A percentile compares a stretch with the other conserved stretches of the same genome.
Evolutionary conservation across 2,113 vertebrate genomes (phyloP).

Genomic region (Phaethornis superciliosus): DNA sequence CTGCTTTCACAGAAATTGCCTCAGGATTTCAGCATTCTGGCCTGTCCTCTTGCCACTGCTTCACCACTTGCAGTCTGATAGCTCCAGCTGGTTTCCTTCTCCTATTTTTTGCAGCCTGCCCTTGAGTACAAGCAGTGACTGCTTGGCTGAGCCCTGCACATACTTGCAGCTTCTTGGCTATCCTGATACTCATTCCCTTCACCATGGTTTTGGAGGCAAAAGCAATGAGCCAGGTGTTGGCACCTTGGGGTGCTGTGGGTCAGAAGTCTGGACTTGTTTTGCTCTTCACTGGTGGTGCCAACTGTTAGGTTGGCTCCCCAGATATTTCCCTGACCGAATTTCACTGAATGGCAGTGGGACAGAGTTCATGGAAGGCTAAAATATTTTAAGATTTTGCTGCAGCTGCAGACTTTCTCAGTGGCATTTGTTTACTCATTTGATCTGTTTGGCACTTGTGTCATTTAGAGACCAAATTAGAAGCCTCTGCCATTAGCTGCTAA

Average conservation of each 20-base stretch:
- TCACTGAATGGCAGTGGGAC: neutral
- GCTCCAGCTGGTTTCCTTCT: slow-evolving; percentile 20
- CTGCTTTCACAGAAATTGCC: slow-evolving; percentile 5
- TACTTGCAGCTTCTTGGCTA: neutral
- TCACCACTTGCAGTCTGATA: neutral
- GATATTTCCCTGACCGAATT: neutral
- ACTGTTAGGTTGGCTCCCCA: neutral
- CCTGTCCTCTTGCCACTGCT: slow-evolving; percentile 10
- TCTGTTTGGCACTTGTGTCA: neutral
- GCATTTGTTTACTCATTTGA: neutral
- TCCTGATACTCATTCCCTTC: neutral
- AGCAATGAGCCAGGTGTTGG: neutral
- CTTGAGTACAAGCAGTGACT: neutral
- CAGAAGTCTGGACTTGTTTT: neutral
- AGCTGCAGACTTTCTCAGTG: neutral
- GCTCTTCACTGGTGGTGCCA: neutral
- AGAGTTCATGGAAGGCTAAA: neutral
- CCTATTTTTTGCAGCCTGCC: neutral
- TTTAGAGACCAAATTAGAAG: neutral
- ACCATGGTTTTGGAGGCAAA: neutral
- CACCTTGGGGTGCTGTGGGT: neutral
- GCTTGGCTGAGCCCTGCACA: neutral
- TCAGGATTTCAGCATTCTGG: slow-evolving; percentile 43
- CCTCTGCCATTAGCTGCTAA: neutral
- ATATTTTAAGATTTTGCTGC: slow-evolving; percentile 4